Percentiles rank a stretch among this genome's conserved stretches.
Evolutionary conservation across 37 sponge, comb jelly and placozoan genomes (phyloP).

Genomic region (Chondrosia reniformis): DNA sequence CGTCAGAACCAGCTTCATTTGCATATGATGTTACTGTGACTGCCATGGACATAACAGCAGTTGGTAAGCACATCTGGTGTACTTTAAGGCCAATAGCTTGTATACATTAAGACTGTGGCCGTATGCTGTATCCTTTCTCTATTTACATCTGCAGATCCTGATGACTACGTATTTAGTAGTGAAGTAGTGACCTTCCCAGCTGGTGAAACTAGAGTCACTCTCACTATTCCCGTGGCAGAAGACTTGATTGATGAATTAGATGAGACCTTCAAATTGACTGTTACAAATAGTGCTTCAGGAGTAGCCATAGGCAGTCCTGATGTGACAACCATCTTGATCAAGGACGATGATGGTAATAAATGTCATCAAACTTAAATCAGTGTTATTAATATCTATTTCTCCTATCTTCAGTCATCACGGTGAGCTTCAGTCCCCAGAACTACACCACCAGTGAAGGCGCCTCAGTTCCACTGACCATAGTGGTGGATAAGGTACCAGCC

Average conservation of each 20-base stretch:
- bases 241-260: constrained; percentile 1
- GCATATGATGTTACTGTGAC: not conserved
- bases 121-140: no score
- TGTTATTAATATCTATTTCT: not conserved
- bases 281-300: no score
- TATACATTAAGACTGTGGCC: no score
- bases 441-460: not conserved
- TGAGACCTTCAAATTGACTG: no score
- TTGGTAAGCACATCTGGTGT: no score
- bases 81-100: no score
- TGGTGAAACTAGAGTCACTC: not conserved
- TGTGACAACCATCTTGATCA: no score
- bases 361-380: no score
- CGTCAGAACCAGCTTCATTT: constrained; percentile 4
- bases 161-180: no score
- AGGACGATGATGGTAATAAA: no score
- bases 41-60: constrained; percentile 10
- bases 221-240: not conserved
- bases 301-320: no score
- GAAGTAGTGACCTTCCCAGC: constrained; percentile 11
- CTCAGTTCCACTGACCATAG: not conserved
- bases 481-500: not conserved
- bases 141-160: no score
- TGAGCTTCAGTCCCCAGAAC: not conserved
- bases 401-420: not conserved